A percentile compares a stretch with the other conserved stretches of the same genome.
These are phyloP conservation scores for Chymomyza amoena DNA, from an alignment of 2,888 invertebrate genomes.

Conservation along the genomic window DNA sequence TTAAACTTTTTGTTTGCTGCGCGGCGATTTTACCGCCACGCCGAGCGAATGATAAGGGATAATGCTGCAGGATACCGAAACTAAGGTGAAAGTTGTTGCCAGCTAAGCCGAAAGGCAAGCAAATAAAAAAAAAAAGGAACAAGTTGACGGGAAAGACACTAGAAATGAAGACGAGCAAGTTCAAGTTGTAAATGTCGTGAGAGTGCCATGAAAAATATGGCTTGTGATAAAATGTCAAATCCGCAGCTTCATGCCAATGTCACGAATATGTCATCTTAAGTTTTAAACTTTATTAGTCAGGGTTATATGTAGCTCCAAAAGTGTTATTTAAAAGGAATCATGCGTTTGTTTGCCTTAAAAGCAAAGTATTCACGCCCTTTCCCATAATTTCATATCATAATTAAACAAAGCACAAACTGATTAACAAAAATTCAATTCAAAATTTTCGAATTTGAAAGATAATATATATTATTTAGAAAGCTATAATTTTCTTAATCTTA, in stretches of 20 bases:
- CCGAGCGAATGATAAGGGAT: slow-evolving; percentile 8
- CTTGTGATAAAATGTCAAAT: slow-evolving; percentile 3
- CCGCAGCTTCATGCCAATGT: background rate
- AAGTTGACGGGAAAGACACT: background rate
- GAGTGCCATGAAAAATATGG: background rate
- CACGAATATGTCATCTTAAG: background rate
- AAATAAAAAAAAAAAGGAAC: background rate
- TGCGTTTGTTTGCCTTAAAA: no score
- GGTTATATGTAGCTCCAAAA: background rate
- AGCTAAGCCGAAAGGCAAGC: background rate
- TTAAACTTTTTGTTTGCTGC: slow-evolving; percentile 8
- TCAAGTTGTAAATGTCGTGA: background rate
- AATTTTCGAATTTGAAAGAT: no score
- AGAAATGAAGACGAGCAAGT: background rate
- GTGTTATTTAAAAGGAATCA: background rate
- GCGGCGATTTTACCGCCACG: background rate
- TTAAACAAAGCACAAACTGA: no score
- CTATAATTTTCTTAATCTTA: no score
- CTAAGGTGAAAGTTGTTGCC: background rate
- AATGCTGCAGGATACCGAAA: background rate
- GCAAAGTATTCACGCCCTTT: no score
- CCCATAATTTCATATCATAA: no score
- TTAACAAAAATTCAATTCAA: no score
- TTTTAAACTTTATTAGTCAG: background rate
- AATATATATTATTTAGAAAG: no score